Evolutionary conservation across 2,888 invertebrate genomes (phyloP), one percentile per base, ranked within the genome.

Genomic region (Philopedon plagiatum): DNA sequence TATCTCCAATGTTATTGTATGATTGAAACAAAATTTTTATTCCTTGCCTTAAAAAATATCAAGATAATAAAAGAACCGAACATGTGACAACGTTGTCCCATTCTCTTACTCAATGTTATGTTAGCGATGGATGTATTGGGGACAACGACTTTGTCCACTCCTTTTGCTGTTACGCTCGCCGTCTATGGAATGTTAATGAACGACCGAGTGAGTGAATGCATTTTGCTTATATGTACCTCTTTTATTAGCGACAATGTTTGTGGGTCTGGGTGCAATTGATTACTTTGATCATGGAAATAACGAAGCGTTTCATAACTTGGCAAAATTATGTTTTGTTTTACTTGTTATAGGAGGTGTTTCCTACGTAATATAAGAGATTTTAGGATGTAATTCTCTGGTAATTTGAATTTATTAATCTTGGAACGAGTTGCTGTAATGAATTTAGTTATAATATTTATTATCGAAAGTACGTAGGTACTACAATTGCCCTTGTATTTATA

Each of bases 151-250:
- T 65, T 58, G 67, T 66, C 67, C 57, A 56, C 60, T 72, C 62
- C 71, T 72, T 72, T 62, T 62, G 65, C 66, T 60, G 57, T 67
- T 66, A 72, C 71, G 34, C 57, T 67, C 71, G 57, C 67, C 67
- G 71, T 72, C 66, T 72, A 72, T 67, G 71, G 71, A 72, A 72
- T 72, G 57, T 72, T 72, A 72, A 72, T 72, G 56, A 62, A 56
- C 57, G 32, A 62, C 19, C 54, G 32, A 51, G 51, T 51, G 18
- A 60, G 68, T 60, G 57, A 65, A 65, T 57, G 65, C 32, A 60
- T 60, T 44, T 32, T 60, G 51, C 57, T 54, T 39, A 21, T 15
- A 19, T 49, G 13, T n/a, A 13, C 11, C 5, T 51, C 26, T 63
- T 51, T 46, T 23, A 18, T 26, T 13, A 13, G n/a, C n/a, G 26